phyloP scores from a whole-genome alignment of 2,797 vertebrate genomes.

The Sciurus vulgaris region DNA sequence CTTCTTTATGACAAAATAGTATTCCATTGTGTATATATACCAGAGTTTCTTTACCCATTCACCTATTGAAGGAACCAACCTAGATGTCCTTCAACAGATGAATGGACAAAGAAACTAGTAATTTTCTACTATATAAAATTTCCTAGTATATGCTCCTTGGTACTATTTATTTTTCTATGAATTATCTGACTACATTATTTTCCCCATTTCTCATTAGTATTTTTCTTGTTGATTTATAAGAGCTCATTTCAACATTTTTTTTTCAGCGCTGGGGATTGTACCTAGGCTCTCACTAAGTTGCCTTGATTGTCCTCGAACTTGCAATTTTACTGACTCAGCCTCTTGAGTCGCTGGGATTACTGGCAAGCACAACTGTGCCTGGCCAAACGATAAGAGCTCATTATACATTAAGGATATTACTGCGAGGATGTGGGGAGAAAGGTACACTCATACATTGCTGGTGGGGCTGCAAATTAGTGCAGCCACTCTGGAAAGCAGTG shows the following conservation, averaged over 20 bases:
- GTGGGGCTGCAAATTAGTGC: no score
- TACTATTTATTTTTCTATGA: background rate
- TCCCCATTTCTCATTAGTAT: background rate
- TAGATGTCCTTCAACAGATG: no score
- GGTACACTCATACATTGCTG: no score
- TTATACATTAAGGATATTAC: background rate
- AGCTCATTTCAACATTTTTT: background rate
- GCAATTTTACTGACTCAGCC: background rate
- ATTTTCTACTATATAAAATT: background rate
- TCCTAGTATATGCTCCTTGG: background rate
- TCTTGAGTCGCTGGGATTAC: background rate
- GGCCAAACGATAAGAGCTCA: background rate
- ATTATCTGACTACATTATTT: constrained; percentile 19
- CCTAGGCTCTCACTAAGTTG: background rate
- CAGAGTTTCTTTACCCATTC: no score
- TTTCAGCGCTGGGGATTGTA: background rate
- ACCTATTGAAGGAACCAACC: no score
- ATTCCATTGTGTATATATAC: no score
- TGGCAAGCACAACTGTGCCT: background rate
- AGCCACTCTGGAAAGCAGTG: no score
- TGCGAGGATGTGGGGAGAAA: no score
- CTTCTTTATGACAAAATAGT: no score
- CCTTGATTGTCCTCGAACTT: background rate
- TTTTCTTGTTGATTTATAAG: constrained; percentile 41
- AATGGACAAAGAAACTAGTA: no score